Evolutionary conservation across 2,113 vertebrate species (phyloP).

Genomic region (Muscicapa adusta): DNA sequence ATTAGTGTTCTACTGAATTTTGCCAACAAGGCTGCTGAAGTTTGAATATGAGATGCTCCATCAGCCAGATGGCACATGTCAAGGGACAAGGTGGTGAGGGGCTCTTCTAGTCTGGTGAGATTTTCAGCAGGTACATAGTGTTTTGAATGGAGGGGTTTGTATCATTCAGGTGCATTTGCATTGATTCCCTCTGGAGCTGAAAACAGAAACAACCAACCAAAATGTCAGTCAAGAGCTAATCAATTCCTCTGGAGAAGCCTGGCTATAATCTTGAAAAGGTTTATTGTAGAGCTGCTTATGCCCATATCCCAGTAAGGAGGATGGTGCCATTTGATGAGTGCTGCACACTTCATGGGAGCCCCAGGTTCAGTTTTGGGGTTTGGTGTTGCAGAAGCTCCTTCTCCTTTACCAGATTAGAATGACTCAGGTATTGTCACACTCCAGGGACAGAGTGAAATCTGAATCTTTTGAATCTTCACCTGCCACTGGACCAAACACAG

Average conservation of each 20-base stretch:
- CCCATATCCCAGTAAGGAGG: neutral
- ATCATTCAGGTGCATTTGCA: neutral
- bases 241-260: neutral
- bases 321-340: neutral
- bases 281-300: neutral
- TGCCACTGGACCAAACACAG: neutral
- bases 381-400: neutral
- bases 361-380: neutral
- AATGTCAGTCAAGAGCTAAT: neutral
- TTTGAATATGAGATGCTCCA: neutral
- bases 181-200: neutral
- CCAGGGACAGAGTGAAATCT: neutral
- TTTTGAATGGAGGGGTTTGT: neutral
- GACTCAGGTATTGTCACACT: fast-evolving
- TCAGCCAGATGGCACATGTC: neutral
- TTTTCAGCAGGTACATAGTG: neutral
- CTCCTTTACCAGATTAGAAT: neutral
- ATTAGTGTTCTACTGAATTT: neutral
- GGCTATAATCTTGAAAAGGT: neutral
- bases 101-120: neutral
- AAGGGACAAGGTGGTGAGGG: neutral
- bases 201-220: neutral
- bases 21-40: neutral
- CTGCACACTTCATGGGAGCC: fast-evolving
- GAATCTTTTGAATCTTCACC: neutral